Evolutionary conservation across 1,140 invertebrate species (phyloP), one percentile per base, ranked within the genome.

Genomic region (Bombus difficillimus): DNA sequence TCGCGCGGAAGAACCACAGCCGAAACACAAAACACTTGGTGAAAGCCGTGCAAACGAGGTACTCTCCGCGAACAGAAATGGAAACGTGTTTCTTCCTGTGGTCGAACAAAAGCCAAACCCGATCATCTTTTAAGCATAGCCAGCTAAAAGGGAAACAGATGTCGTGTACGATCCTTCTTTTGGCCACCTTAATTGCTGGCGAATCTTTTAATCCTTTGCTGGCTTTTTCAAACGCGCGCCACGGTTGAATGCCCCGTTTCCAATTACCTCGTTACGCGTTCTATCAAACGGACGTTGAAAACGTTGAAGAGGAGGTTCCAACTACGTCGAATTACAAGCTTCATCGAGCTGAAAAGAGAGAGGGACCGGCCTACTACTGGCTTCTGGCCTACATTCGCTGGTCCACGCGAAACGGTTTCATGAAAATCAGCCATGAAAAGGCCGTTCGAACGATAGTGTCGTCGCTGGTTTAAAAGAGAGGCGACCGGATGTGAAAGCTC

Each of bases 41-140:
- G 69, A 71, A 71, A 41, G 18, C 10, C 28, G 47, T 22, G 47
- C 18, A 22, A 53, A 53, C 47, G 47, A 22, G 47, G 68, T 25
- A 8, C 32, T 15, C 34, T 37, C 32, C 0, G 53, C 74, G 39
- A 76, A 59, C 34, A 76, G 15, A 28, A n/a, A 39, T 8, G 18
- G 5, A 22, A 53, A 53, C 18, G 2, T 5, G 47, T 18, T 53
- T 53, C 18, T 53, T 22, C 18, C 18, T 22, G 47, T 22, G 47
- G 47, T 22, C 32, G 22, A 59, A 53, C 47, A 76, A 76, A 76
- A 28, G 47, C 34, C 13, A 76, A 76, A 76, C 74, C 34, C 22
- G 74, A 76, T 76, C 74, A 39, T 76, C 74, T 76, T 76, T 76
- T 76, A 76, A 76, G 28, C 74, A 39, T 76, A 53, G 22, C 47